Percentiles rank a stretch among this genome's conserved stretches.
These are phyloP conservation scores for Dicaeum eximium DNA, from an alignment of 2,113 vertebrate genomes.

Conservation along the genomic window DNA sequence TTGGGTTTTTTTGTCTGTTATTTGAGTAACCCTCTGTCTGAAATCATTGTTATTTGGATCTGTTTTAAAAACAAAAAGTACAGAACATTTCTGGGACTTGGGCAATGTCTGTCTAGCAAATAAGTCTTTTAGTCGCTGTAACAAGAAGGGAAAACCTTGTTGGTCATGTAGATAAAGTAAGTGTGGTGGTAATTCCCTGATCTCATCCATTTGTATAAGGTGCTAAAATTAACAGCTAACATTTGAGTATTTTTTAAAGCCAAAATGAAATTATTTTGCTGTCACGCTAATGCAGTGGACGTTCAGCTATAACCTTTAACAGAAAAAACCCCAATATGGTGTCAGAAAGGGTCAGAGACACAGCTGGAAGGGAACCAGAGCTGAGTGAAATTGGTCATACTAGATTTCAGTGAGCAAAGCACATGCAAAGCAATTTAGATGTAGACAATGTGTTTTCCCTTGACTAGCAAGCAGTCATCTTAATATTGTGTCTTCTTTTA, in stretches of 20 bases:
- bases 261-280: background rate
- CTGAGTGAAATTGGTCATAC: background rate
- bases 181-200: background rate
- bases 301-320: background rate
- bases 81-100: background rate
- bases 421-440: background rate
- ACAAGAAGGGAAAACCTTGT: background rate
- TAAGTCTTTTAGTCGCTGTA: background rate
- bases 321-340: background rate
- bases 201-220: background rate
- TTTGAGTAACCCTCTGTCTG: background rate
- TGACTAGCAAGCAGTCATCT: background rate
- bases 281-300: background rate
- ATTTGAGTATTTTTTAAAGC: background rate
- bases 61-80: background rate
- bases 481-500: constrained; percentile 28
- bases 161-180: background rate
- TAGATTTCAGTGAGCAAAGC: background rate
- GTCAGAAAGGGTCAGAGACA: background rate
- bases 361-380: background rate
- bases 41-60: background rate
- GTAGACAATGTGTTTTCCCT: background rate
- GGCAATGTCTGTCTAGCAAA: background rate
- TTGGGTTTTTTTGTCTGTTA: background rate
- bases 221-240: background rate